Conservation (phyloP, 1,140 invertebrate genomes). For the Ceratina calcarata region DNA sequence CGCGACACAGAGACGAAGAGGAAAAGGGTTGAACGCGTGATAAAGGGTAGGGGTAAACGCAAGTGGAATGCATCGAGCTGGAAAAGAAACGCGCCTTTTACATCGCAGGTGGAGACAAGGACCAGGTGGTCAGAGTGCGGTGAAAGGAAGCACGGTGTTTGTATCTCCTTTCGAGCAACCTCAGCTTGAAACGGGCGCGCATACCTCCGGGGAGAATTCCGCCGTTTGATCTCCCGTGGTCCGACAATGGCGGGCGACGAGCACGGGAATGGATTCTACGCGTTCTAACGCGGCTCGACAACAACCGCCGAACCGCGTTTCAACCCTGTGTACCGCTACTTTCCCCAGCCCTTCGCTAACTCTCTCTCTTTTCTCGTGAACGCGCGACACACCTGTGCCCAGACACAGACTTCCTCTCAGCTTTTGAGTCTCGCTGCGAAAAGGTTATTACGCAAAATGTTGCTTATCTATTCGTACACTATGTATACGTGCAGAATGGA, state of each 20-base stretch:
- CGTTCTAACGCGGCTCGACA: constrained; percentile 42
- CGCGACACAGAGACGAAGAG: neutral
- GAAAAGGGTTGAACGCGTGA: too few species aligned
- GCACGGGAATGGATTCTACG: constrained; percentile 30
- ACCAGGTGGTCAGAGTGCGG: constrained; percentile 43
- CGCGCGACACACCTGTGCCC: too few species aligned
- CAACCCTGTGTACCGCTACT: neutral
- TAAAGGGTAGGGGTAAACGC: constrained; percentile 10
- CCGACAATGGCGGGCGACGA: constrained; percentile 46
- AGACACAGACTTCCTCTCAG: too few species aligned
- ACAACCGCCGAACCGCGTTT: constrained; percentile 43
- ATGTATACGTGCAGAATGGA: too few species aligned
- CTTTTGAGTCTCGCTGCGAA: too few species aligned
- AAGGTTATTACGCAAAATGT: too few species aligned
- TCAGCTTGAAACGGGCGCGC: constrained; percentile 47
- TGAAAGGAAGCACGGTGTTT: constrained; percentile 53
- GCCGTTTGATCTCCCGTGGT: constrained; percentile 64
- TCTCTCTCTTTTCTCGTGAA: too few species aligned
- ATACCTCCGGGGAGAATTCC: constrained; percentile 62
- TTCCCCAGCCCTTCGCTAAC: too few species aligned
- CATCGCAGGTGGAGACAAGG: constrained; percentile 54
- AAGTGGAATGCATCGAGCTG: constrained; percentile 43
- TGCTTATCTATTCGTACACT: too few species aligned
- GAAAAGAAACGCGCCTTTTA: constrained; percentile 38
- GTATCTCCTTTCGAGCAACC: constrained; percentile 56